These are phyloP conservation scores for Didymodactylos carnosus DNA, from an alignment of 2,888 invertebrate species.

Conservation along the genomic window DNA sequence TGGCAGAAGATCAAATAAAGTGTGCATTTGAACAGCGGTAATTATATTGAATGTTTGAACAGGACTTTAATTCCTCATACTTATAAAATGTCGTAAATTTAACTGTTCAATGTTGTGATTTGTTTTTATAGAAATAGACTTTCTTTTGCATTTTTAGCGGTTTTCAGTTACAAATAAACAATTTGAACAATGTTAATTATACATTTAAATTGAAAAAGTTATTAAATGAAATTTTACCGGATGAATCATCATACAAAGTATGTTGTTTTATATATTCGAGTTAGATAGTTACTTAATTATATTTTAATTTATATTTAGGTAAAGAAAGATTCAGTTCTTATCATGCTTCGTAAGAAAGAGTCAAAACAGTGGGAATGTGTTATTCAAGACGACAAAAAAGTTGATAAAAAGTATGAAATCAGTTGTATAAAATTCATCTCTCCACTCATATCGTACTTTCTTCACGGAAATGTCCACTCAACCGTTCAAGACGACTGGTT, in stretches of 20 bases:
- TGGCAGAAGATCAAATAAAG: conserved; percentile 48
- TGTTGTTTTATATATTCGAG: neutral
- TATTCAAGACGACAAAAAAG: conserved; percentile 57
- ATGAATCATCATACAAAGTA: conserved; percentile 56
- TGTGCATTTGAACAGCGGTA: conserved; percentile 47
- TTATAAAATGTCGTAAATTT: neutral
- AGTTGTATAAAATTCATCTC: neutral
- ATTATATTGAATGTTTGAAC: conserved; percentile 16
- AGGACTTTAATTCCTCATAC: neutral
- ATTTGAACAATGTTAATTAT: conserved; percentile 59
- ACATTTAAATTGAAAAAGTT: conserved; percentile 55
- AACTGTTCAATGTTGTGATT: no score
- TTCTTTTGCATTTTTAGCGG: conserved; percentile 42
- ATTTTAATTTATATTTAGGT: conserved; percentile 20
- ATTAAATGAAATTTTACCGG: conserved; percentile 50
- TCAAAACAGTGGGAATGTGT: conserved; percentile 56
- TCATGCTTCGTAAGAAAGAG: conserved; percentile 47
- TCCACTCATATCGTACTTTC: neutral
- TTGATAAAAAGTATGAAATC: conserved; percentile 42
- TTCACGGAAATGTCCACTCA: no score
- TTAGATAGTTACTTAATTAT: neutral
- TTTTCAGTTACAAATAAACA: conserved; percentile 49
- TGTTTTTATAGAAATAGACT: no score
- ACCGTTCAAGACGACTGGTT: no score
- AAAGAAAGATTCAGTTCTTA: conserved; percentile 46